These are phyloP conservation scores for Podarcis muralis DNA, from an alignment of 2,113 vertebrate genomes.

Conservation along the genomic window DNA sequence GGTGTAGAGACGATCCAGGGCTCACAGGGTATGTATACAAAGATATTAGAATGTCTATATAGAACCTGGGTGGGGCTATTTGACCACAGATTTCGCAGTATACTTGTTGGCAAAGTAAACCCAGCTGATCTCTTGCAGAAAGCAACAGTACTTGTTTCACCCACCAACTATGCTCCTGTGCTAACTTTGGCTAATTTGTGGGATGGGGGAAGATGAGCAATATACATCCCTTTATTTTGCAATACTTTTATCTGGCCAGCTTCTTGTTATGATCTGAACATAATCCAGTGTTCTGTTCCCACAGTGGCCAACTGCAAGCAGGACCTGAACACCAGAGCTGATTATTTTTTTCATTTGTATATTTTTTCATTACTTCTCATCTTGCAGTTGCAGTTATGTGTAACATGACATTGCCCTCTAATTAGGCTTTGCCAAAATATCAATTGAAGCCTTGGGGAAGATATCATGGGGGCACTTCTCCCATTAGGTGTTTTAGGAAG, in stretches of 20 bases:
- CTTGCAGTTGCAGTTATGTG: not conserved
- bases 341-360: no score
- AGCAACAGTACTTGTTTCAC: not conserved
- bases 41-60: not conserved
- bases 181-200: not conserved
- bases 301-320: no score
- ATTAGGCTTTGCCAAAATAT: not conserved
- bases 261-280: not conserved
- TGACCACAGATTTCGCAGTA: not conserved
- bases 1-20: not conserved
- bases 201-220: no score
- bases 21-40: not conserved
- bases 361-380: no score
- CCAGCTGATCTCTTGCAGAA: conserved; percentile 21
- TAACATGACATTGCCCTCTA: not conserved
- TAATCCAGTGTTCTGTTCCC: no score
- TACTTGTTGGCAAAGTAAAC: not conserved
- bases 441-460: no score
- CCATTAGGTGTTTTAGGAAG: no score
- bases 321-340: no score
- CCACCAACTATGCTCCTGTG: not conserved
- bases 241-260: not conserved
- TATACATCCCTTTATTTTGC: not conserved
- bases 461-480: no score
- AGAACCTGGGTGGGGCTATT: not conserved